Base-by-base conservation (phyloP, 2,888 invertebrate genomes). In the Caprella mutica region DNA sequence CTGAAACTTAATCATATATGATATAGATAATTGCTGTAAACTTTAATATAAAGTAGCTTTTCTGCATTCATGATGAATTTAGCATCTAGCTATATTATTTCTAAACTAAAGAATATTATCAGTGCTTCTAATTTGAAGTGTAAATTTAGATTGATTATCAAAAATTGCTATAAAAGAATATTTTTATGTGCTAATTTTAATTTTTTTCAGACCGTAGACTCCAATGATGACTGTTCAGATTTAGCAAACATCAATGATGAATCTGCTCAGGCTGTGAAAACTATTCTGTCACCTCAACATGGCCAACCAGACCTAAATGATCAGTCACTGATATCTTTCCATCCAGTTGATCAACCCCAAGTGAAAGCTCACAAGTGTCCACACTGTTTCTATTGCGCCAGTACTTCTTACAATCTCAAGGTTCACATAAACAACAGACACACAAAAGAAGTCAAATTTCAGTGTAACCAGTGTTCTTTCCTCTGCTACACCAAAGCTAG, bases 241-340 rank as follows among this genome's bases (percentile, higher is more conserved):
- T 29, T 48, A 14, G 29, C 48, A 29, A 30, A 30, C 48, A 27
- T 48, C 12, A 48, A 30, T 27, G 48, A 48, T 5, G 48, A 48
- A 14, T 48, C 48, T 14, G 48, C 48, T 9, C 48, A 48, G 30
- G 48, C 48, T 48, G 48, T 48, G 48, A 48, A 48, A 24, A 24
- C 48, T 19, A 48, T 48, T 17, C 30, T 48, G 4, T 48, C 48
- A 8, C 48, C 48, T 48, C 48, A 30, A 14, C 8, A 27, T 29
- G 29, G 12, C 2, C 19, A 29, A 30, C 48, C 21, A 21, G 29
- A 48, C 9, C 33, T 14, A 9, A 8, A 8, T 33, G 9, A 33
- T 19, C 42, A 42, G 42, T 24, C 17, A 23, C 42, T 23, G 17
- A n/a, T n/a, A 21, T 17, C 12, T 6, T 30, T 30, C 19, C 9